These are phyloP conservation scores for Andinoacara biseriatus DNA, from an alignment of 2,113 vertebrate genomes.

Conservation along the genomic window DNA sequence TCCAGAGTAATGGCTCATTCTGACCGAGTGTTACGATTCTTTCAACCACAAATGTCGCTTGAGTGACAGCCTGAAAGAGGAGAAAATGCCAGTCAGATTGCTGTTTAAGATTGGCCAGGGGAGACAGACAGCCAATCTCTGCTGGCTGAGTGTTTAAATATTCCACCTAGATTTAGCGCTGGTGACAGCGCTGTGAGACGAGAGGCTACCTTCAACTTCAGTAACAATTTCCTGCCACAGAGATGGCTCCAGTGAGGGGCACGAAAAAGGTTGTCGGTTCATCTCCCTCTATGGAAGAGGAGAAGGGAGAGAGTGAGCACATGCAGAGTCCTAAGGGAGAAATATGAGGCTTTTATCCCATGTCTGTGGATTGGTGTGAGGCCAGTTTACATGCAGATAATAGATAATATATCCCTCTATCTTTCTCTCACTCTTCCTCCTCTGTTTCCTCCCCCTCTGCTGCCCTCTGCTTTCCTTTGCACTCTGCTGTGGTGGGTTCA, in stretches of 20 bases:
- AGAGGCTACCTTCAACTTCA: slow-evolving; percentile 33
- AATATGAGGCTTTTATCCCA: background rate
- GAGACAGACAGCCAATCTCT: slow-evolving; percentile 52
- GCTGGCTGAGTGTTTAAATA: slow-evolving; percentile 48
- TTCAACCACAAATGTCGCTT: slow-evolving; percentile 58
- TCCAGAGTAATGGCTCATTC: slow-evolving; percentile 56
- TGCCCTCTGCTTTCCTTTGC: slow-evolving; percentile 22
- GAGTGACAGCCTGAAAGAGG: slow-evolving; percentile 60
- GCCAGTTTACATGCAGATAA: slow-evolving; percentile 14
- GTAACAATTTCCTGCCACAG: slow-evolving; percentile 31
- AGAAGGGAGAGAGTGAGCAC: background rate
- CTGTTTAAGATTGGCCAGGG: slow-evolving; percentile 48
- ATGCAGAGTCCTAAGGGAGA: background rate
- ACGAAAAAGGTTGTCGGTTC: slow-evolving; percentile 30
- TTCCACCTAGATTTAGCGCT: slow-evolving; percentile 45
- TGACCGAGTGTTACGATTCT: slow-evolving; percentile 50
- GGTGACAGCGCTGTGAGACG: slow-evolving; percentile 17
- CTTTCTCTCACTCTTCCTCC: slow-evolving; percentile 2
- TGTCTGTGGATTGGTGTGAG: background rate
- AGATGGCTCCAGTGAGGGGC: slow-evolving; percentile 10
- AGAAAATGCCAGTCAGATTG: slow-evolving; percentile 64
- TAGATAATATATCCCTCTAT: slow-evolving; percentile 30
- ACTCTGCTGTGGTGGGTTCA: slow-evolving; percentile 55
- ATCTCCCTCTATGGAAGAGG: slow-evolving; percentile 24
- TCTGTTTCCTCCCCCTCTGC: background rate